phyloP scores from a whole-genome alignment of 2,888 invertebrate genomes.

The Drosophila affinis region DNA sequence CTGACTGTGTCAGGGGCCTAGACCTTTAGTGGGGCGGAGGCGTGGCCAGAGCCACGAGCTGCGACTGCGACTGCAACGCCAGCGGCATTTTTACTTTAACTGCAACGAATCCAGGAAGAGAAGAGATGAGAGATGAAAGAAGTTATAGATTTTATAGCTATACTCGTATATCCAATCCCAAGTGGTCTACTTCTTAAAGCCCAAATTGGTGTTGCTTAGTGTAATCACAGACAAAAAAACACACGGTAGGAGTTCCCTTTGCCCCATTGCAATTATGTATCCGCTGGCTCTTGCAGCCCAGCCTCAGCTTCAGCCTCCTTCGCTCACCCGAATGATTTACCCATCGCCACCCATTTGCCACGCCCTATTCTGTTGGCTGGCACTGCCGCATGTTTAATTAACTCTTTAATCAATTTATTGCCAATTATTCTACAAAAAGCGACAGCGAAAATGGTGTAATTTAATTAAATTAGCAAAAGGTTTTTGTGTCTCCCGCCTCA shows the following conservation, averaged over 20 bases:
- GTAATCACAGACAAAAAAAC: too few relatives aligned
- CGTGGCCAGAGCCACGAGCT: slow-evolving; percentile 45
- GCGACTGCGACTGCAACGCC: slow-evolving; percentile 43
- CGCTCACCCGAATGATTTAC: too few relatives aligned
- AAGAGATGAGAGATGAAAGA: too few relatives aligned
- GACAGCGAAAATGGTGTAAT: slow-evolving; percentile 74
- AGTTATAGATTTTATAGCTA: too few relatives aligned
- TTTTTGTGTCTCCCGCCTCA: slow-evolving; percentile 59
- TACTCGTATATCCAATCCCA: too few relatives aligned
- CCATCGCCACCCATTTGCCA: not conserved
- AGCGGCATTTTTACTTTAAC: slow-evolving; percentile 54
- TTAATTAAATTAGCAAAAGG: slow-evolving; percentile 78
- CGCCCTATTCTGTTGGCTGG: slow-evolving; percentile 6
- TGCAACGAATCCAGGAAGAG: too few relatives aligned
- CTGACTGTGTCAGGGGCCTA: slow-evolving; percentile 40
- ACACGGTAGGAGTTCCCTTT: too few relatives aligned
- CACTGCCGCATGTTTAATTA: slow-evolving; percentile 69
- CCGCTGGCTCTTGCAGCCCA: not conserved
- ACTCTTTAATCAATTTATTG: slow-evolving; percentile 77
- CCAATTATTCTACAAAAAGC: slow-evolving; percentile 76
- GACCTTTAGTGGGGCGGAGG: slow-evolving; percentile 50
- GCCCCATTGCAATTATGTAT: slow-evolving; percentile 66
- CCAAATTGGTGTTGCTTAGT: too few relatives aligned
- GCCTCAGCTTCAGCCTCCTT: too few relatives aligned
- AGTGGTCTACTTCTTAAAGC: too few relatives aligned